A percentile compares a stretch with the other conserved stretches of the same genome.
These are phyloP conservation scores for Myotis lucifugus DNA, from an alignment of 2,113 vertebrate genomes.

Conservation along the genomic window DNA sequence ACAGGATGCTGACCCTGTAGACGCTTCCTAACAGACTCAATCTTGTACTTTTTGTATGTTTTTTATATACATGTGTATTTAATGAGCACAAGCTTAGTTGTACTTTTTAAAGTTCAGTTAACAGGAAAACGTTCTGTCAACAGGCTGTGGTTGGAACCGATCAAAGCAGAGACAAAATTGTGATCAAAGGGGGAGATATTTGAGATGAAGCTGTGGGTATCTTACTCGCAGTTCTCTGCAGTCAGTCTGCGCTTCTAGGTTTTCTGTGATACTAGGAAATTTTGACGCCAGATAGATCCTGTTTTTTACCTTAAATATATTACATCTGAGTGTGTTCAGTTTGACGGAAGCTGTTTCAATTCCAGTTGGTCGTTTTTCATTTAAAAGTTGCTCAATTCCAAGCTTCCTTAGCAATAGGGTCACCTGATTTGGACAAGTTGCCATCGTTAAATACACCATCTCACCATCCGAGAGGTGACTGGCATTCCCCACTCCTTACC, in stretches of 20 bases:
- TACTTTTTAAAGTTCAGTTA: slow-evolving; percentile 88
- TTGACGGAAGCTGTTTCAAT: slow-evolving; percentile 67
- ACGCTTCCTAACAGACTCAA: slow-evolving; percentile 91
- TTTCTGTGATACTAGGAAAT: slow-evolving; percentile 78
- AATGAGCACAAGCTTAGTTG: slow-evolving; percentile 89
- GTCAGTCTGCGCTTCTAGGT: slow-evolving; percentile 78
- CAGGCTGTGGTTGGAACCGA: slow-evolving; percentile 83
- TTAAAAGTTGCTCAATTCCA: slow-evolving; percentile 60
- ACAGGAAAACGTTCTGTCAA: slow-evolving; percentile 84
- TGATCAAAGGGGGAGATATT: slow-evolving; percentile 75
- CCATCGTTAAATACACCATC: slow-evolving; percentile 72
- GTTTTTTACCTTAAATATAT: slow-evolving; percentile 76
- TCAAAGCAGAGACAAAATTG: slow-evolving; percentile 75
- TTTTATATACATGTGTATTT: slow-evolving; percentile 91
- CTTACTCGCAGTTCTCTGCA: slow-evolving; percentile 75
- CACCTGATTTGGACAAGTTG: slow-evolving; percentile 76
- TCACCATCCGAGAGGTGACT: slow-evolving; percentile 72
- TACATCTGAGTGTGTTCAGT: slow-evolving; percentile 71
- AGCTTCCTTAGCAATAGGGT: slow-evolving; percentile 64
- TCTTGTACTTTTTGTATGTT: slow-evolving; percentile 91
- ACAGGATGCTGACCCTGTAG: slow-evolving; percentile 92
- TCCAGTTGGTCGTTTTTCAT: slow-evolving; percentile 73
- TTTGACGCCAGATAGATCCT: slow-evolving; percentile 76
- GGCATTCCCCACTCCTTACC: slow-evolving; percentile 77
- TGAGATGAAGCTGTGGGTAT: slow-evolving; percentile 69